Evolutionary conservation across 2,113 vertebrate species (phyloP).

Genomic region (Rhinoderma darwinii): DNA sequence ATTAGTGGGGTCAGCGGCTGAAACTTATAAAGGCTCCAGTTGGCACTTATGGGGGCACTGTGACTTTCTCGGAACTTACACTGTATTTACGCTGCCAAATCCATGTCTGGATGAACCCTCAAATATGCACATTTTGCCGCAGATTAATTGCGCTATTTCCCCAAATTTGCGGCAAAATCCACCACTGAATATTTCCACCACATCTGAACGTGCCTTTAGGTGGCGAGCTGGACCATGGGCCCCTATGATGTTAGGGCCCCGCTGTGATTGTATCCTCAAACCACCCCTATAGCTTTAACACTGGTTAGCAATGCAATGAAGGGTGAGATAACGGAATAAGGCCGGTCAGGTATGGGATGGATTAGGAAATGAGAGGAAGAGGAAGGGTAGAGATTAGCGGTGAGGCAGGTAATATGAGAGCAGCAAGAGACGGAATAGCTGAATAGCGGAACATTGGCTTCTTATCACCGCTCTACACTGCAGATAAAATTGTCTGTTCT

Average conservation of each 20-base stretch:
- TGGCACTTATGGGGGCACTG: too few species aligned
- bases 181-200: too few species aligned
- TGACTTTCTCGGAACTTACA: too few species aligned
- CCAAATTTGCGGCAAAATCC: too few species aligned
- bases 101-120: too few species aligned
- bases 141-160: too few species aligned
- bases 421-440: neutral
- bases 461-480: conserved; percentile 19
- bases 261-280: neutral
- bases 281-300: neutral
- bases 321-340: neutral
- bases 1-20: too few species aligned
- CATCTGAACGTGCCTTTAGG: too few species aligned
- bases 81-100: too few species aligned
- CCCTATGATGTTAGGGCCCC: neutral
- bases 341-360: neutral
- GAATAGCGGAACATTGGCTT: conserved; percentile 25
- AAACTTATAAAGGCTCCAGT: too few species aligned
- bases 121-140: too few species aligned
- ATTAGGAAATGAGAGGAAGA: conserved; percentile 1
- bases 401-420: neutral
- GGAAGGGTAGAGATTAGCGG: conserved; percentile 1
- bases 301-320: neutral
- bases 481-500: conserved; percentile 49
- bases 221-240: neutral